Evolutionary conservation across 2,797 vertebrate genomes (phyloP).

Genomic region (Periophthalmus magnuspinnatus): DNA sequence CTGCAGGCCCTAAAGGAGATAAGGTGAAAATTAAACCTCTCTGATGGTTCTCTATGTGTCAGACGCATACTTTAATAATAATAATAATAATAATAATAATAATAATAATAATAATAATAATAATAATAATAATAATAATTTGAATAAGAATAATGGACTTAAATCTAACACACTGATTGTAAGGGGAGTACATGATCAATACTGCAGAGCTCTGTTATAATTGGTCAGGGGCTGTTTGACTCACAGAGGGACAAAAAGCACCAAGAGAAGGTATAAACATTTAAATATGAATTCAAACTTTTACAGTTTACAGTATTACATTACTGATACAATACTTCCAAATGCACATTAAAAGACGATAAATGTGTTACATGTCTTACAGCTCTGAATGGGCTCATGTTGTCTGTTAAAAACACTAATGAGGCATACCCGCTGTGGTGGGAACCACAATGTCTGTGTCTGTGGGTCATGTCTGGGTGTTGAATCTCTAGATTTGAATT

Average conservation of each 20-base stretch:
- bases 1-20: conserved; percentile 67
- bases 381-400: neutral
- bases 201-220: no score
- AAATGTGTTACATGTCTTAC: neutral
- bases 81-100: no score
- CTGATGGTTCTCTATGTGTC: neutral
- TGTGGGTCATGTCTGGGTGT: neutral
- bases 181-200: no score
- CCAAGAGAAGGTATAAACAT: neutral
- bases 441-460: neutral
- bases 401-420: neutral
- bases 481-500: neutral
- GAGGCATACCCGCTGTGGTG: neutral
- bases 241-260: no score
- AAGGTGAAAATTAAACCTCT: conserved; percentile 52
- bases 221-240: no score
- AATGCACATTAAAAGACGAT: neutral
- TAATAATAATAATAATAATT: no score
- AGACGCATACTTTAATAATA: no score
- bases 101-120: no score
- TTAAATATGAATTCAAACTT: neutral
- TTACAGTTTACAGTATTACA: neutral
- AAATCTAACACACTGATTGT: no score
- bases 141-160: no score
- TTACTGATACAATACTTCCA: neutral